Percentiles rank a stretch among this genome's conserved stretches.
These are phyloP conservation scores for Agelas oroides DNA, from an alignment of 37 sponge, comb jelly and placozoan genomes.

Conservation along the genomic window DNA sequence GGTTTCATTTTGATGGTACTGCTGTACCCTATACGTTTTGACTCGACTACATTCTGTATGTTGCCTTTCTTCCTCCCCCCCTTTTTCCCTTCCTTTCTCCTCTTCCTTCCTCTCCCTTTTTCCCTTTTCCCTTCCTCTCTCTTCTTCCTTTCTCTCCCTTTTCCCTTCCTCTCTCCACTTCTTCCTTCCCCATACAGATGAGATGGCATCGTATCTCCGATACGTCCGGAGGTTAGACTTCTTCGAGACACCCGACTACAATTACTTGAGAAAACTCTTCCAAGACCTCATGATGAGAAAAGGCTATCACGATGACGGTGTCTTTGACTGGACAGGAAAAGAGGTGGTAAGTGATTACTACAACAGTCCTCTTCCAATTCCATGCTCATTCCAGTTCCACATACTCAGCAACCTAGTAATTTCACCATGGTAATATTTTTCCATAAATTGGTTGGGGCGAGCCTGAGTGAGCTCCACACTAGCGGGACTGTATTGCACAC, in stretches of 20 bases:
- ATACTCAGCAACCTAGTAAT: too few relatives aligned
- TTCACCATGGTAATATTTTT: too few relatives aligned
- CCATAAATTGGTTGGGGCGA: too few relatives aligned
- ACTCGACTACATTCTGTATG: background rate
- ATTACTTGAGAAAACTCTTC: constrained; percentile 90
- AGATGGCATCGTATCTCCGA: constrained; percentile 92
- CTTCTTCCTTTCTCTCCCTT: background rate
- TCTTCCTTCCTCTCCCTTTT: too few relatives aligned
- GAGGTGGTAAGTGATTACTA: constrained; percentile 73
- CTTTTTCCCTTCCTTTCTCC: too few relatives aligned
- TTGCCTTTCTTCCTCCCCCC: background rate
- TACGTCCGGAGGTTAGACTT: constrained; percentile 98
- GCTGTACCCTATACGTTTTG: background rate
- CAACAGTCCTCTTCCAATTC: background rate
- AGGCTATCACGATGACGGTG: constrained; percentile 84
- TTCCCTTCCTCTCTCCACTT: too few relatives aligned
- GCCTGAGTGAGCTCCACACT: too few relatives aligned
- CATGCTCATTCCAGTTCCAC: background rate
- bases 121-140: background rate
- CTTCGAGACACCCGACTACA: constrained; percentile 97
- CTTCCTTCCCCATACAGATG: too few relatives aligned
- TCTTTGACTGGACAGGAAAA: constrained; percentile 98
- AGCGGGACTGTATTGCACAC: too few relatives aligned
- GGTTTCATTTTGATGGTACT: too few relatives aligned
- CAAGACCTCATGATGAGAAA: constrained; percentile 88